Evolutionary conservation across 2,888 invertebrate genomes (phyloP).

Genomic region (Brachypterus glaber): DNA sequence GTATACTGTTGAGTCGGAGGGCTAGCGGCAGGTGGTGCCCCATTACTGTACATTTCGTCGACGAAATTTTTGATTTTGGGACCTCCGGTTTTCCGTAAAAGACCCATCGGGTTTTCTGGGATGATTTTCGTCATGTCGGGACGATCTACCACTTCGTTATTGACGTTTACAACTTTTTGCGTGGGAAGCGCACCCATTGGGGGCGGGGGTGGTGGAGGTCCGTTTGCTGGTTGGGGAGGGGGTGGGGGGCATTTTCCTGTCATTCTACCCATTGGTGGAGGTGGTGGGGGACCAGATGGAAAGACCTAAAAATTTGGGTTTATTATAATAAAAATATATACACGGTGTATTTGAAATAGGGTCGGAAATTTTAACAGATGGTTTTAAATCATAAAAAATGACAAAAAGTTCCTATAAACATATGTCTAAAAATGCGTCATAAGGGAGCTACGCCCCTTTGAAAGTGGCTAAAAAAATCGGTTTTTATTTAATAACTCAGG

Average conservation of each 20-base stretch:
- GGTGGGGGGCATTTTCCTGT: conserved; percentile 34
- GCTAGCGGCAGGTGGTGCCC: conserved; percentile 12
- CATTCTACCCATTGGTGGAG: conserved; percentile 26
- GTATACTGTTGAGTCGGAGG: conserved; percentile 13
- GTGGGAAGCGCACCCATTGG: conserved; percentile 49
- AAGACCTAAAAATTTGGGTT: conserved; percentile 40
- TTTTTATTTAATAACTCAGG: no score
- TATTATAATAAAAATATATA: no score
- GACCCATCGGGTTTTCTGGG: conserved; percentile 61
- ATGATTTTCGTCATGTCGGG: conserved; percentile 61
- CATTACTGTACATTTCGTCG: conserved; percentile 28
- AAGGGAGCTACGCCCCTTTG: no score
- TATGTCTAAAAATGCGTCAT: no score
- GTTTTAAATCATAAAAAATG: no score
- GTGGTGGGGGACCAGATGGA: conserved; percentile 30
- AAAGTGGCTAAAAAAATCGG: no score
- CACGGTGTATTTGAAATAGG: no score
- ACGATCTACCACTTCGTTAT: conserved; percentile 46
- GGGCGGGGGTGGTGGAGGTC: conserved; percentile 43
- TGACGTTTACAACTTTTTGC: conserved; percentile 42
- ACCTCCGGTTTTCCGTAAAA: conserved; percentile 58
- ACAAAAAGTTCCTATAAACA: no score
- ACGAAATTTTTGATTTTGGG: conserved; percentile 39
- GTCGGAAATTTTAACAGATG: no score
- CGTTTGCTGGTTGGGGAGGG: conserved; percentile 47